Conservation (phyloP, 35 echinoderm and acorn worm genomes). For the Holothuria glaberrima region DNA sequence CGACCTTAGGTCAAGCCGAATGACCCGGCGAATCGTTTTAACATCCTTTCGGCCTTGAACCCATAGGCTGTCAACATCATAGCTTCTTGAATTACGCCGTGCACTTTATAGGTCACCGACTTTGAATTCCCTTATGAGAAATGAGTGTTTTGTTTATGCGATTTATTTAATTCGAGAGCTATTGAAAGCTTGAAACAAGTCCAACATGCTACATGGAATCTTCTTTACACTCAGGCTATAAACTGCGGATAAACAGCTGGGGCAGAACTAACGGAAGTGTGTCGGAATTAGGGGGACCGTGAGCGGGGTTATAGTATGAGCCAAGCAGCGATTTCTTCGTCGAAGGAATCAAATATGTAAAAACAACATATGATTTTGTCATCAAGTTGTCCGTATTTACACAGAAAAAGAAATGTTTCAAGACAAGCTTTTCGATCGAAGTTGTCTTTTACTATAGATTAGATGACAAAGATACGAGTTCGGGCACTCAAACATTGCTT, state of each 20-base stretch:
- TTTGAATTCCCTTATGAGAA: slow-evolving; percentile 17
- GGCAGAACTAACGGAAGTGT: background rate
- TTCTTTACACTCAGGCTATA: background rate
- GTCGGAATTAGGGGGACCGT: no score
- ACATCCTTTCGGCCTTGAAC: no score
- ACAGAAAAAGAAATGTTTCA: background rate
- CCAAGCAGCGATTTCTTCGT: no score
- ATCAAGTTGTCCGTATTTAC: background rate
- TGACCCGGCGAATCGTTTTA: no score
- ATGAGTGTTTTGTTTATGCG: slow-evolving; percentile 24
- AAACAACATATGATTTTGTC: slow-evolving; percentile 35
- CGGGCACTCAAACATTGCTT: no score
- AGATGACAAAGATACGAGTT: no score
- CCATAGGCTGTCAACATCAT: background rate
- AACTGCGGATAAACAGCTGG: slow-evolving; percentile 42
- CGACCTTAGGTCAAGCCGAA: no score
- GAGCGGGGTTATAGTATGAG: no score
- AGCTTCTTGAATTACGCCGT: slow-evolving; percentile 16
- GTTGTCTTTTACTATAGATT: no score
- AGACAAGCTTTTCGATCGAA: no score
- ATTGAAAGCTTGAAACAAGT: background rate
- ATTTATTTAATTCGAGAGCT: background rate
- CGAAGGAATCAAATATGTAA: background rate
- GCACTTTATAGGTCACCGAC: slow-evolving; percentile 32
- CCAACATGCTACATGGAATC: background rate